These are phyloP conservation scores for Parotocinclus haroldoi DNA, from an alignment of 2,797 vertebrate genomes.

Conservation along the genomic window DNA sequence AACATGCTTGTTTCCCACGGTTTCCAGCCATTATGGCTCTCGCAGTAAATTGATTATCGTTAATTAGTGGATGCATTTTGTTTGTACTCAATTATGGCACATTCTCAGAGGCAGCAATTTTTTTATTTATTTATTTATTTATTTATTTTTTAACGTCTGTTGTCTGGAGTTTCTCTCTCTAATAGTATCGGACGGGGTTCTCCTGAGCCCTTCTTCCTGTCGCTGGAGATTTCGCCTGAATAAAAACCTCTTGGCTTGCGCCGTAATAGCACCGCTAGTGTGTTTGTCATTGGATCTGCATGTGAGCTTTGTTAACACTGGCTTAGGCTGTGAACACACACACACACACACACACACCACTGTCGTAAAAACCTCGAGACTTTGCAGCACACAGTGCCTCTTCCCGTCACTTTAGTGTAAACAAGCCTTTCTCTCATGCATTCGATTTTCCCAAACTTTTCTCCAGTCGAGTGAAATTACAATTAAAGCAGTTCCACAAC, in stretches of 20 bases:
- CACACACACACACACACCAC: slow-evolving; percentile 8
- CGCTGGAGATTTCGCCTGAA: slow-evolving; percentile 52
- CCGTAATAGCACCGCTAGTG: slow-evolving; percentile 36
- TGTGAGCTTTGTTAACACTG: slow-evolving; percentile 50
- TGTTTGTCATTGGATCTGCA: slow-evolving; percentile 53
- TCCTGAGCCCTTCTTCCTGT: slow-evolving; percentile 47
- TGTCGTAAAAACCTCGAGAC: not conserved
- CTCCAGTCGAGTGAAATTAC: too few relatives aligned
- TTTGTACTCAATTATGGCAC: slow-evolving; percentile 23
- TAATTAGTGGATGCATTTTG: slow-evolving; percentile 33
- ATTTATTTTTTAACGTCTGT: slow-evolving; percentile 5
- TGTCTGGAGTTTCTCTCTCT: slow-evolving; percentile 9
- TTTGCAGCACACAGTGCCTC: not conserved
- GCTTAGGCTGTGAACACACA: slow-evolving; percentile 37
- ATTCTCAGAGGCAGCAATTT: not conserved
- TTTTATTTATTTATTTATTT: not conserved
- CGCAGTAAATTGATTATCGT: slow-evolving; percentile 32
- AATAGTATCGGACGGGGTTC: not conserved
- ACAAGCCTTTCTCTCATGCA: too few relatives aligned
- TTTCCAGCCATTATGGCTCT: slow-evolving; percentile 31
- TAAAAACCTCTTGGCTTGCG: slow-evolving; percentile 31
- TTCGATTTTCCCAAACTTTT: too few relatives aligned
- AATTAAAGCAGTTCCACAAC: too few relatives aligned
- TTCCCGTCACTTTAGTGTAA: not conserved
- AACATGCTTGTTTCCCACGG: slow-evolving; percentile 11